Percentiles rank a stretch among this genome's conserved stretches.
phyloP scores from a whole-genome alignment of 2,888 invertebrate species.

The Cataglyphis albicans region DNA sequence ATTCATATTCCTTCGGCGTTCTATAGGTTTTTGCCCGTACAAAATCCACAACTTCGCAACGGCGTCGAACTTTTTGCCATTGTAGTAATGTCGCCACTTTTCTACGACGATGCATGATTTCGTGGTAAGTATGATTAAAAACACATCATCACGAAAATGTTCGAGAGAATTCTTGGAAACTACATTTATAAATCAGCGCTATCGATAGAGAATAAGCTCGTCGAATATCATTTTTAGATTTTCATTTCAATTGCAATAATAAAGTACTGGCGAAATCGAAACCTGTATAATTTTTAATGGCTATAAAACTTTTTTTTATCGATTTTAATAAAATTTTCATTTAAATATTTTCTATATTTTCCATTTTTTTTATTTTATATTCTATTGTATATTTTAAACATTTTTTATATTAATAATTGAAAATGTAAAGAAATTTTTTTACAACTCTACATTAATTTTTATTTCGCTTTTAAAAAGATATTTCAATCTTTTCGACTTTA shows the following conservation, averaged over 20 bases:
- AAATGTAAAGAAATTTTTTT: background rate
- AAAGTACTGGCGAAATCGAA: background rate
- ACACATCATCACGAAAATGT: conserved; percentile 22
- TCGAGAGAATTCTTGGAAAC: conserved; percentile 5
- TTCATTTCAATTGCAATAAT: conserved; percentile 6
- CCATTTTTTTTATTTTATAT: background rate
- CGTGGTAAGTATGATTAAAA: conserved; percentile 52
- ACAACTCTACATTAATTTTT: background rate
- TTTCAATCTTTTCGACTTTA: background rate
- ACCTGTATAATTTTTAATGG: background rate
- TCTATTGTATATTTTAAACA: background rate
- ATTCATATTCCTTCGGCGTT: conserved; percentile 34
- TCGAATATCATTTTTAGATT: conserved; percentile 13
- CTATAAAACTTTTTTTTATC: background rate
- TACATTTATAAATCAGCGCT: conserved; percentile 31
- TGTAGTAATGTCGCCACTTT: conserved; percentile 64
- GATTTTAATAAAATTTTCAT: background rate
- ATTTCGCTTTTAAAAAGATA: background rate
- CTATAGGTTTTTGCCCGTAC: background rate
- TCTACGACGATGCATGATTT: conserved; percentile 66
- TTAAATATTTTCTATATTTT: background rate
- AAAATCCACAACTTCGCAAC: conserved; percentile 16
- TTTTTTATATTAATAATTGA: background rate
- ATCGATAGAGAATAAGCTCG: conserved; percentile 7
- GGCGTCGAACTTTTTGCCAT: conserved; percentile 44